phyloP scores from a whole-genome alignment of 2,113 vertebrate species.

The Thamnophis sirtalis region DNA sequence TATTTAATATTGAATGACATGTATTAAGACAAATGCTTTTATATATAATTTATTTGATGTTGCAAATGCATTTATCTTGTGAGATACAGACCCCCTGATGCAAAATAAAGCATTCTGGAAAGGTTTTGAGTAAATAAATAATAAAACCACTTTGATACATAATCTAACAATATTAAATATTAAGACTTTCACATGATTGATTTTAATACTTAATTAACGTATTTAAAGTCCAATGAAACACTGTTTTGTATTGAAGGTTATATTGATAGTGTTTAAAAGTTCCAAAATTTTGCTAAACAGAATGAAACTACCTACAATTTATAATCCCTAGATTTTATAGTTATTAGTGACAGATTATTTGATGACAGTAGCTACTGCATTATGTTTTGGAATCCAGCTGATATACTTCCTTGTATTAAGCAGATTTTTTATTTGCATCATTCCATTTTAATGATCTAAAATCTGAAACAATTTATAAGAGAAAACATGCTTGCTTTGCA shows the following conservation, averaged over 20 bases:
- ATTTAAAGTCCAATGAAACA: conserved; percentile 67
- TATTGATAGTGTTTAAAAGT: conserved; percentile 57
- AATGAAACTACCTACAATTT: conserved; percentile 58
- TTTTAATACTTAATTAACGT: conserved; percentile 82
- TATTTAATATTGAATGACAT: conserved; percentile 83
- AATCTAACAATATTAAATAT: conserved; percentile 85
- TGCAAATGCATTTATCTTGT: conserved; percentile 81
- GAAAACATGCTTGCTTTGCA: conserved; percentile 42
- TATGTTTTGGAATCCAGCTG: conserved; percentile 37
- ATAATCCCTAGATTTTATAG: conserved; percentile 35
- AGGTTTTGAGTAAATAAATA: conserved; percentile 83
- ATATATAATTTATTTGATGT: conserved; percentile 83
- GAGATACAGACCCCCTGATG: conserved; percentile 76
- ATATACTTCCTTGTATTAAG: conserved; percentile 34
- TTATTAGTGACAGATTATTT: conserved; percentile 51
- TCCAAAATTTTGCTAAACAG: conserved; percentile 54
- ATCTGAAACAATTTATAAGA: conserved; percentile 51
- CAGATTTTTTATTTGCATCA: conserved; percentile 39
- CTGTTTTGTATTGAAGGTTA: conserved; percentile 64
- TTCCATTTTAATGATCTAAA: conserved; percentile 58
- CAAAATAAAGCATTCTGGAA: conserved; percentile 75
- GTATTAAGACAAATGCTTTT: conserved; percentile 82
- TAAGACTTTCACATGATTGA: conserved; percentile 78
- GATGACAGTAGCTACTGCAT: conserved; percentile 48
- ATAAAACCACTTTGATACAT: conserved; percentile 80